These are phyloP conservation scores for Tylochromis polylepis DNA, from an alignment of 2,113 vertebrate species.

Conservation along the genomic window DNA sequence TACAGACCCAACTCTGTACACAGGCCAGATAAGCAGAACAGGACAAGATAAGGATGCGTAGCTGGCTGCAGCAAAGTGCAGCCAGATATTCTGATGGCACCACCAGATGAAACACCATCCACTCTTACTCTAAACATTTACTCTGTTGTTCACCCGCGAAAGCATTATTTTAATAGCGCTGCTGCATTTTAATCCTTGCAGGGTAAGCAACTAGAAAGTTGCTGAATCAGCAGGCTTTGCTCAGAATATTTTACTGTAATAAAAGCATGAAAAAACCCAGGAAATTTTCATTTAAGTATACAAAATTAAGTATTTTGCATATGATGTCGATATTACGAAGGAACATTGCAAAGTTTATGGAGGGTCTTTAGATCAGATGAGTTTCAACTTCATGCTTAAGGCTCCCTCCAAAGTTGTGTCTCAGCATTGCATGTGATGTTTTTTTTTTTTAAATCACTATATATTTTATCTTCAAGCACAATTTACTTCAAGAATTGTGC, in stretches of 20 bases:
- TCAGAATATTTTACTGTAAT: neutral
- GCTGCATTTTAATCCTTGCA: neutral
- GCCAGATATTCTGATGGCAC: conserved; percentile 53
- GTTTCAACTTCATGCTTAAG: conserved; percentile 36
- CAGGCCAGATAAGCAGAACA: conserved; percentile 73
- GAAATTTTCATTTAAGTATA: neutral
- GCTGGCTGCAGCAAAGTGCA: conserved; percentile 41
- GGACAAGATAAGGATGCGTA: conserved; percentile 72
- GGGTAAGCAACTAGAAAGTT: neutral
- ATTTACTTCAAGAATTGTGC: neutral
- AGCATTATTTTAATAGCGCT: neutral
- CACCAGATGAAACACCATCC: conserved; percentile 10
- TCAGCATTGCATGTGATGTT: conserved; percentile 54
- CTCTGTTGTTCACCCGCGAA: neutral
- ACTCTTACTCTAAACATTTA: neutral
- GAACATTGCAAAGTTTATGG: neutral
- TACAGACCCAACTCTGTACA: conserved; percentile 64
- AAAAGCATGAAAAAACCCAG: neutral
- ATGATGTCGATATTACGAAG: neutral
- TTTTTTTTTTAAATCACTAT: neutral
- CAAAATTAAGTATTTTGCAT: neutral
- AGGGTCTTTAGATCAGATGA: neutral
- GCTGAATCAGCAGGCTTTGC: neutral
- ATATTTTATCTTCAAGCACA: neutral
- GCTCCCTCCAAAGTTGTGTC: conserved; percentile 68